phyloP scores from a whole-genome alignment of 1,140 invertebrate species.

The Conus ventricosus region DNA sequence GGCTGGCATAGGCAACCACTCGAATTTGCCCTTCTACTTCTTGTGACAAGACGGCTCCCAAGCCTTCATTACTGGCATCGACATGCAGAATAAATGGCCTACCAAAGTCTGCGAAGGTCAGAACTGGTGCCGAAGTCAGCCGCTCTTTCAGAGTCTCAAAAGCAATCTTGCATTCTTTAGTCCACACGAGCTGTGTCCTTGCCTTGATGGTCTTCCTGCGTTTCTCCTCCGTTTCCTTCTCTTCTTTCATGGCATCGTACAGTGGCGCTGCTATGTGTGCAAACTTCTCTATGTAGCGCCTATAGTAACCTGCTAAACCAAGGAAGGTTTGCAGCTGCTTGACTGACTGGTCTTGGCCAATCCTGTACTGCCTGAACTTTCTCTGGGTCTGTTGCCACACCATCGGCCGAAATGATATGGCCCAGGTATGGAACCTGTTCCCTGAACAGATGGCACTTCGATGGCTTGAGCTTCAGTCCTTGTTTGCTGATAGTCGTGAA shows the following conservation, averaged over 20 bases:
- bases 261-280: conserved; percentile 68
- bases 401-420: conserved; percentile 45
- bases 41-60: conserved; percentile 5
- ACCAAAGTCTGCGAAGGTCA: conserved; percentile 42
- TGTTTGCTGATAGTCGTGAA: conserved; percentile 49
- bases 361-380: conserved; percentile 71
- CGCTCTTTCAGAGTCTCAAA: not conserved
- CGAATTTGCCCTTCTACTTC: not conserved
- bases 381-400: conserved; percentile 66
- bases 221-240: not conserved
- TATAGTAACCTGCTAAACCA: conserved; percentile 74
- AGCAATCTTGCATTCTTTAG: not conserved
- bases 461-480: conserved; percentile 42
- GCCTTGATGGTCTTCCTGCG: not conserved
- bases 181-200: not conserved
- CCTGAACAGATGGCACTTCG: conserved; percentile 50
- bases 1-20: conserved; percentile 44
- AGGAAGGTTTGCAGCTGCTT: conserved; percentile 74
- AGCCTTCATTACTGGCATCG: not conserved
- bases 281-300: conserved; percentile 68
- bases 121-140: conserved; percentile 41
- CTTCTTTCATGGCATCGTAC: not conserved
- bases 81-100: not conserved
- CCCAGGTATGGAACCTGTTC: conserved; percentile 47
- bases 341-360: conserved; percentile 53